phyloP scores from a whole-genome alignment of 2,888 invertebrate genomes.

The Ommatoiulus sabulosus region DNA sequence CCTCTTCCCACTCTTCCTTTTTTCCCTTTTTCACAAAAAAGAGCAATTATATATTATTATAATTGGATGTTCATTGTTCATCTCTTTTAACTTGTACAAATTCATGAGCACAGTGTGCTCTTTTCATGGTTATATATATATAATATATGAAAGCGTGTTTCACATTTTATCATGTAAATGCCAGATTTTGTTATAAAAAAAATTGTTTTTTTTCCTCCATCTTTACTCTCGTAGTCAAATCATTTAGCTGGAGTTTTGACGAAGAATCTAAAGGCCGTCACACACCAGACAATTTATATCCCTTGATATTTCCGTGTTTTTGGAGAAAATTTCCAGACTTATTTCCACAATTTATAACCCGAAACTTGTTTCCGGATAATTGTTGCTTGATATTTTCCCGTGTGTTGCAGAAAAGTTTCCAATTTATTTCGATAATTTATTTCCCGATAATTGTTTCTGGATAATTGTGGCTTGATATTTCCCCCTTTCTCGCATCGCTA shows the following conservation, averaged over 20 bases:
- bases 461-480: too few species aligned
- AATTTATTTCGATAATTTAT: too few species aligned
- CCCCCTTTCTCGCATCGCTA: too few species aligned
- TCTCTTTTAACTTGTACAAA: conserved; percentile 1
- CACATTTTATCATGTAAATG: neutral
- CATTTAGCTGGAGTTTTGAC: neutral
- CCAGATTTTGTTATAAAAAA: neutral
- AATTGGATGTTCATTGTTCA: conserved; percentile 1
- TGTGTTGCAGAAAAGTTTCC: too few species aligned
- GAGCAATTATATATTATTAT: neutral
- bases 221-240: neutral
- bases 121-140: neutral
- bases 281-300: too few species aligned
- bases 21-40: neutral
- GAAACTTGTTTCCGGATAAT: too few species aligned
- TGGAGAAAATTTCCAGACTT: too few species aligned
- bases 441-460: too few species aligned
- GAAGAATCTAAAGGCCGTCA: too few species aligned
- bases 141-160: neutral
- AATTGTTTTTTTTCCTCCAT: neutral
- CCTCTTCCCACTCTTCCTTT: neutral
- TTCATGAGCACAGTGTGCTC: neutral
- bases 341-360: too few species aligned
- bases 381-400: too few species aligned
- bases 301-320: too few species aligned